phyloP scores from a whole-genome alignment of 2,888 invertebrate genomes.

The Zygaena filipendulae region DNA sequence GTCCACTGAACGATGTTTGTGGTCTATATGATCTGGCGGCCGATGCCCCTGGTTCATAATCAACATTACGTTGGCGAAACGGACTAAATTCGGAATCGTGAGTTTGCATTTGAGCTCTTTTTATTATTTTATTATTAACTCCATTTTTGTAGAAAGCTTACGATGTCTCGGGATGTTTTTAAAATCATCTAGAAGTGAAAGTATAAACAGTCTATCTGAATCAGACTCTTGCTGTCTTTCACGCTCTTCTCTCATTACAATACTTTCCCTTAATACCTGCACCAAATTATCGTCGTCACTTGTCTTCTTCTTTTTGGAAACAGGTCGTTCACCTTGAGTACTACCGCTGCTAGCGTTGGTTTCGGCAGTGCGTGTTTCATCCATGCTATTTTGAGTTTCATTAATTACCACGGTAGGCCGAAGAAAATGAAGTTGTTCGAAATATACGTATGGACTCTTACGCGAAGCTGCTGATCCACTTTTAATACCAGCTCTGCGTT shows the following conservation, averaged over 20 bases:
- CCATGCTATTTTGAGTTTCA: constrained; percentile 20
- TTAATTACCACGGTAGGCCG: constrained; percentile 19
- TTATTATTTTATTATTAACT: constrained; percentile 23
- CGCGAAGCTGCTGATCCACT: constrained; percentile 23
- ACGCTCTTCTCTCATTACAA: constrained; percentile 22
- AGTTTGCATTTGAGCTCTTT: constrained; percentile 22
- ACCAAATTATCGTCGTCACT: constrained; percentile 21
- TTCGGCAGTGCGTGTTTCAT: constrained; percentile 21
- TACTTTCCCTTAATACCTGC: constrained; percentile 22
- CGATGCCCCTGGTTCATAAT: constrained; percentile 21
- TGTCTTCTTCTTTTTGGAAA: constrained; percentile 22
- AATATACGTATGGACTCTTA: constrained; percentile 20
- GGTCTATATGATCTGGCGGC: constrained; percentile 22
- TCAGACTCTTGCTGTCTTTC: constrained; percentile 21
- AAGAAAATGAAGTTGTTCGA: constrained; percentile 23
- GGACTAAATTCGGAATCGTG: constrained; percentile 18
- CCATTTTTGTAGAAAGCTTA: constrained; percentile 23
- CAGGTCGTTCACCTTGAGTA: constrained; percentile 19
- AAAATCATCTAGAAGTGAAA: constrained; percentile 22
- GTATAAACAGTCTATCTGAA: constrained; percentile 21
- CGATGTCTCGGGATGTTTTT: constrained; percentile 21
- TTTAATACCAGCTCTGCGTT: constrained; percentile 20
- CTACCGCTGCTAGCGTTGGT: constrained; percentile 17
- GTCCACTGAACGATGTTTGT: constrained; percentile 21
- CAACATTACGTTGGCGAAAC: constrained; percentile 21